Evolutionary conservation across 1,140 invertebrate genomes (phyloP).

Genomic region (Drosophila kikkawai): DNA sequence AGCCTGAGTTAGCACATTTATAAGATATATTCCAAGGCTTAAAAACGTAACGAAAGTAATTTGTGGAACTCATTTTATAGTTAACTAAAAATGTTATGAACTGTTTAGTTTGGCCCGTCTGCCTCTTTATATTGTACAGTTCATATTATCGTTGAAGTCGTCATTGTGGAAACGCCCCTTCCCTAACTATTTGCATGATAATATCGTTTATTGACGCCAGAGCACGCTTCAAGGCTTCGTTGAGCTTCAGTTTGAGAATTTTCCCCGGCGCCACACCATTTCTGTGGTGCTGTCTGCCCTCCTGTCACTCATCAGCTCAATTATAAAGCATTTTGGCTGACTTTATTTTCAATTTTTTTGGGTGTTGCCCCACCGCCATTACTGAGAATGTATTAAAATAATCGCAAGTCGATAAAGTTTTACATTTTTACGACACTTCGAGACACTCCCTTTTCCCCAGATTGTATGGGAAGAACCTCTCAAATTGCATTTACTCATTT

Average conservation of each 20-base stretch:
- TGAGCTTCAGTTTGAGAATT: slow-evolving; percentile 2
- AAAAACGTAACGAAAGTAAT: too few relatives aligned
- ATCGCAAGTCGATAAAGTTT: slow-evolving; percentile 27
- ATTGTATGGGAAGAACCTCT: slow-evolving; percentile 19
- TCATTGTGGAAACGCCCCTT: slow-evolving; percentile 24
- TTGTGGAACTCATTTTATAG: too few relatives aligned
- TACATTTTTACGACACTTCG: slow-evolving; percentile 19
- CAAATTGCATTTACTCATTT: slow-evolving; percentile 23
- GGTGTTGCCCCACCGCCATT: slow-evolving; percentile 20
- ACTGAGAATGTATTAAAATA: slow-evolving; percentile 59
- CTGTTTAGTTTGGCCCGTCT: too few relatives aligned
- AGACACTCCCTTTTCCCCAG: slow-evolving; percentile 14
- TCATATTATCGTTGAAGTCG: slow-evolving; percentile 61
- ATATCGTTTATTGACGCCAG: slow-evolving; percentile 39
- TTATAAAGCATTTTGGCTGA: slow-evolving; percentile 56
- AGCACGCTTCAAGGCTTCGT: slow-evolving; percentile 16
- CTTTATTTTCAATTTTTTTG: slow-evolving; percentile 13
- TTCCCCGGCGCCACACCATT: background rate
- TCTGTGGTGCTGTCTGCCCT: slow-evolving; percentile 1
- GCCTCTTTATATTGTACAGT: slow-evolving; percentile 45
- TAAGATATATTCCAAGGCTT: too few relatives aligned
- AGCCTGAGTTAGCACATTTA: too few relatives aligned
- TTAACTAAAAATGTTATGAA: background rate
- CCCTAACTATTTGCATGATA: slow-evolving; percentile 38
- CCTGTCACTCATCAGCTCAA: slow-evolving; percentile 36